Percentiles rank a stretch among this genome's conserved stretches.
phyloP scores from a whole-genome alignment of 2,113 vertebrate species.

The Oostethus manadensis region DNA sequence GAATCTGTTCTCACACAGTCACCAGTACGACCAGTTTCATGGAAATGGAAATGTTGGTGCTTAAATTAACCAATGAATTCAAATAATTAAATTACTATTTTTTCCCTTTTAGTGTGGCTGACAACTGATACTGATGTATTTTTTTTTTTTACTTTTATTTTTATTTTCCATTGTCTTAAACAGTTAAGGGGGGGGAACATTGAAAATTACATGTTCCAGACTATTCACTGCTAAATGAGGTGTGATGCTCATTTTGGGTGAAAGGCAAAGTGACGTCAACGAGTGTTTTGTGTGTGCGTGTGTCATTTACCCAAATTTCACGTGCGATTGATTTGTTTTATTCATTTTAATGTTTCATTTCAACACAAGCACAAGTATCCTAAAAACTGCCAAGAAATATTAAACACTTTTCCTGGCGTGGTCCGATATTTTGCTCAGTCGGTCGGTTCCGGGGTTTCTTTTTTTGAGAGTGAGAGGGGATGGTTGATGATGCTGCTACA shows the following conservation, averaged over 20 bases:
- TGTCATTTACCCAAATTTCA: no score
- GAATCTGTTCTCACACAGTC: no score
- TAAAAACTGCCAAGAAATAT: constrained; percentile 24
- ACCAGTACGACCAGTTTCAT: no score
- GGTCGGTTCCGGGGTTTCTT: background rate
- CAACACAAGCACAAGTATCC: constrained; percentile 50
- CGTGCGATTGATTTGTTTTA: constrained; percentile 23
- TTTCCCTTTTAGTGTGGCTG: no score
- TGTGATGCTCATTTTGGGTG: constrained; percentile 28
- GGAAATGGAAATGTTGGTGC: no score
- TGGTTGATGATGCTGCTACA: constrained; percentile 1
- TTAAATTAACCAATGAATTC: no score
- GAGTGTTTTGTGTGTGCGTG: constrained; percentile 9
- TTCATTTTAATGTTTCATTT: constrained; percentile 19
- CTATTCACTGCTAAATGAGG: constrained; percentile 29
- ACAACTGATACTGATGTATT: constrained; percentile 21
- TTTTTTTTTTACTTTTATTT: constrained; percentile 23
- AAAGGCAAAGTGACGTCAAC: constrained; percentile 18
- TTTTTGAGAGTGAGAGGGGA: background rate
- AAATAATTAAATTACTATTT: no score
- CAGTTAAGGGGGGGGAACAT: constrained; percentile 62
- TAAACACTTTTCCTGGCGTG: constrained; percentile 11
- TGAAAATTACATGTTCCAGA: constrained; percentile 45
- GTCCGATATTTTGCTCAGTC: constrained; percentile 17
- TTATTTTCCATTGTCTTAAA: constrained; percentile 47